These are phyloP conservation scores for Augochlorella aurata DNA, from an alignment of 2,888 invertebrate genomes.

Conservation along the genomic window DNA sequence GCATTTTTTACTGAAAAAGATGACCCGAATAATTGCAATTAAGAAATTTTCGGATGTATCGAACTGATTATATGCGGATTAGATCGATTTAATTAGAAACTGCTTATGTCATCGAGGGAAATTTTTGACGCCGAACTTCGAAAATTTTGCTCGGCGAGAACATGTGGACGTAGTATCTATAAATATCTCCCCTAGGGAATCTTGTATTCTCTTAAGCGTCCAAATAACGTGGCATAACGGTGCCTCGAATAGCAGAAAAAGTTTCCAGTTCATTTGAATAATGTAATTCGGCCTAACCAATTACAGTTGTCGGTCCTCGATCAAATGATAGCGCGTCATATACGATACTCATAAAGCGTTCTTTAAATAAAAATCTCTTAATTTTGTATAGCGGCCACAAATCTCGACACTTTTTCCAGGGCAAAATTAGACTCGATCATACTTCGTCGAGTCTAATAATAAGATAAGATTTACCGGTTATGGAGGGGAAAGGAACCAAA, in stretches of 20 bases:
- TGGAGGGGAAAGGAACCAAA: too few relatives aligned
- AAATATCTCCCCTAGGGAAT: slow-evolving; percentile 62
- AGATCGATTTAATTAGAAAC: background rate
- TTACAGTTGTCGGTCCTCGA: background rate
- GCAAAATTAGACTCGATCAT: too few relatives aligned
- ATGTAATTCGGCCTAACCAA: background rate
- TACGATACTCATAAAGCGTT: background rate
- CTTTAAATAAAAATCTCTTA: too few relatives aligned
- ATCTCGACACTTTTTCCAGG: too few relatives aligned
- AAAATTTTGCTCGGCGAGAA: slow-evolving; percentile 55
- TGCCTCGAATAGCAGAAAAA: slow-evolving; percentile 24
- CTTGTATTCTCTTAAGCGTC: slow-evolving; percentile 51
- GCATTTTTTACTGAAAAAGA: background rate
- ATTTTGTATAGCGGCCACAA: too few relatives aligned
- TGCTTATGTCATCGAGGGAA: background rate
- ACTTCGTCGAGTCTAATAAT: too few relatives aligned
- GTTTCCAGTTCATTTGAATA: slow-evolving; percentile 18
- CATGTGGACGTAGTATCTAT: slow-evolving; percentile 52
- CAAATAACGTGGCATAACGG: slow-evolving; percentile 61
- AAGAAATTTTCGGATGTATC: background rate
- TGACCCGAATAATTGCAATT: background rate
- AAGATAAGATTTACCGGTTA: too few relatives aligned
- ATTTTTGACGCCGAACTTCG: slow-evolving; percentile 27
- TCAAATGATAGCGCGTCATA: background rate
- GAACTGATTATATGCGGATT: background rate